Base-by-base conservation (phyloP, 1,140 invertebrate genomes). In the Euura lappo region DNA sequence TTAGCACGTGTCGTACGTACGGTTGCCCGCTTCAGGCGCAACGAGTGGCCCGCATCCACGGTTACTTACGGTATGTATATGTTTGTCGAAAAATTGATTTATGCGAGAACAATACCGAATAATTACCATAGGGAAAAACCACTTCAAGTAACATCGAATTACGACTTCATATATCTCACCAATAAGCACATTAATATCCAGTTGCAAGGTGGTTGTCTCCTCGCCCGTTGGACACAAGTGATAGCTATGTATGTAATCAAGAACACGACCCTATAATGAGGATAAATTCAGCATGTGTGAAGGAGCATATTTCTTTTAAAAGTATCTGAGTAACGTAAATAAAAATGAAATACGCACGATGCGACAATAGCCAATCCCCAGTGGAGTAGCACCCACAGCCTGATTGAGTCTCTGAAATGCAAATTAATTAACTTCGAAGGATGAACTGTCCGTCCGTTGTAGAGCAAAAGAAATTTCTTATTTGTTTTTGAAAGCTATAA, bases 181-280 rank as follows among this genome's bases (percentile, higher is more conserved):
- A 60, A 60, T 60, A 60, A 60, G 51, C 51, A 60, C 51, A 60
- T 60, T n/a, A 60, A 60, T 6, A 60, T 60, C 51, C 51, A 60
- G 6, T 60, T 60, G 51, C 51, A 60, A 60, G 51, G 51, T 6
- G 51, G 13, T 60, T 85, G 84, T 69, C 89, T 84, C 70, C 88
- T 81, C 60, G 86, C 81, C 42, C 75, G 76, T 43, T 81, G 75
- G 45, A 86, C 88, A 69, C 85, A 88, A 7, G 84, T 77, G 69
- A 90, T 79, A 8, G 82, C 76, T 13, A 88, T 82, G 68, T 88
- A 90, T 0, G 88, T 84, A 10, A 85, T 79, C 1, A 88, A 51
- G 72, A 88, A 90, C 47, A 84, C 78, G 45, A 80, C 78, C 77
- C 84, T 86, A 45, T 5, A 8, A 76, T 10, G 70, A 73, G 8